A percentile compares a stretch with the other conserved stretches of the same genome.
These are phyloP conservation scores for Pseudanteris insignis DNA, from an alignment of 2,888 invertebrate genomes.

Conservation along the genomic window DNA sequence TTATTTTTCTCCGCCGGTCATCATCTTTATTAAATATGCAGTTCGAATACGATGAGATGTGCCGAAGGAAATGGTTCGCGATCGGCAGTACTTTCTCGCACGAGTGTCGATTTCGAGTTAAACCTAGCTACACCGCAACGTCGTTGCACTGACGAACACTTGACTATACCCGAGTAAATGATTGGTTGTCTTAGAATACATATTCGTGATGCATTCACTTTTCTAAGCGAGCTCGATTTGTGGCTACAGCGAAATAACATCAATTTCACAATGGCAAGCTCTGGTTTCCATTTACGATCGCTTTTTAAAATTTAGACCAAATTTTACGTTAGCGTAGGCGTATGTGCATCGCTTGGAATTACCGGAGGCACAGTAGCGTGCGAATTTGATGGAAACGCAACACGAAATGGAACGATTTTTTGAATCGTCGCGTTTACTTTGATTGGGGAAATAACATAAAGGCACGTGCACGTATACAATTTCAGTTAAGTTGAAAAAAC, in stretches of 20 bases:
- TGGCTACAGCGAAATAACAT: slow-evolving; percentile 5
- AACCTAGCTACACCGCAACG: slow-evolving; percentile 13
- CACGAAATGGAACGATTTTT: background rate
- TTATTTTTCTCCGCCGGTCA: slow-evolving; percentile 1
- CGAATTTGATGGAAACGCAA: background rate
- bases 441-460: too few species aligned
- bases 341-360: slow-evolving; percentile 4
- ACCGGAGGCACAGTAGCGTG: too few species aligned
- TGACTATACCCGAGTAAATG: too few species aligned
- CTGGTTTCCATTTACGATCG: slow-evolving; percentile 24
- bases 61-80: slow-evolving; percentile 16
- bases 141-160: slow-evolving; percentile 15
- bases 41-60: slow-evolving; percentile 1
- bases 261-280: slow-evolving; percentile 16
- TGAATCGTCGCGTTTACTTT: background rate
- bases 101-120: slow-evolving; percentile 31
- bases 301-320: slow-evolving; percentile 16
- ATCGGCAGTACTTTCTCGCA: slow-evolving; percentile 29
- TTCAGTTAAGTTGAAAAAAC: background rate
- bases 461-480: background rate
- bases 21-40: slow-evolving; percentile 13
- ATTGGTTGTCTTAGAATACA: slow-evolving; percentile 20
- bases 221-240: too few species aligned
- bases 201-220: slow-evolving; percentile 23
- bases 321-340: slow-evolving; percentile 8